A percentile compares a stretch with the other conserved stretches of the same genome.
Conservation (phyloP, 2,888 invertebrate species). For the Drosophila infuscata region DNA sequence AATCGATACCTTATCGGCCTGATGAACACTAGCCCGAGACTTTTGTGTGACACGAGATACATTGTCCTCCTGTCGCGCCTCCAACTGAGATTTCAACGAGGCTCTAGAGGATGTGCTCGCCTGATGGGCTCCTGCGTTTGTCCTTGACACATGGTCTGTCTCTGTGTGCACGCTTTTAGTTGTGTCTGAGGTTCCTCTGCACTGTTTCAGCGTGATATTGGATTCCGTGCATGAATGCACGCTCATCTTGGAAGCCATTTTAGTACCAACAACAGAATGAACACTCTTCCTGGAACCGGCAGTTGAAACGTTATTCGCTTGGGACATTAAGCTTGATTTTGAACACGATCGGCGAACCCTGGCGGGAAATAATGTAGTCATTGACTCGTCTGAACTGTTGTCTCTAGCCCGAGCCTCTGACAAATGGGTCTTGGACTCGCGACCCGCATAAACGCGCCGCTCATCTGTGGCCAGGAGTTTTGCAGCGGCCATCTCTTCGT, state of each 20-base stretch:
- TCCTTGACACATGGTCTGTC: background rate
- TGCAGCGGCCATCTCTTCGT: constrained; percentile 60
- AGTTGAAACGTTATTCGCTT: background rate
- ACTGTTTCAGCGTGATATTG: constrained; percentile 2
- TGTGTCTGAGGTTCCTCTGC: background rate
- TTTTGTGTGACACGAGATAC: background rate
- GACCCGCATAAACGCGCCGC: constrained; percentile 51
- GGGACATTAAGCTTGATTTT: constrained; percentile 15
- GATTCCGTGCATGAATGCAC: constrained; percentile 9
- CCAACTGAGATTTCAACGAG: background rate
- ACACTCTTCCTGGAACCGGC: background rate
- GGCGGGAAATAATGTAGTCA: constrained; percentile 44
- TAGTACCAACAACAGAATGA: background rate
- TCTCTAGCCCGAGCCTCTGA: background rate
- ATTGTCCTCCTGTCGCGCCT: constrained; percentile 5
- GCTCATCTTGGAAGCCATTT: constrained; percentile 2
- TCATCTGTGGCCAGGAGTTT: constrained; percentile 30
- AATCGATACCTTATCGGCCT: constrained; percentile 10
- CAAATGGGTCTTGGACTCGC: background rate
- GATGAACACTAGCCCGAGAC: background rate
- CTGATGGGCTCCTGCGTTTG: background rate
- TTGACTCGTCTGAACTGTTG: constrained; percentile 1
- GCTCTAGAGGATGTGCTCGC: background rate
- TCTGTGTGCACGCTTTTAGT: background rate
- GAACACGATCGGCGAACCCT: constrained; percentile 22